Conservation (phyloP, 2,888 invertebrate species). For the Agrenia bidenticulata region DNA sequence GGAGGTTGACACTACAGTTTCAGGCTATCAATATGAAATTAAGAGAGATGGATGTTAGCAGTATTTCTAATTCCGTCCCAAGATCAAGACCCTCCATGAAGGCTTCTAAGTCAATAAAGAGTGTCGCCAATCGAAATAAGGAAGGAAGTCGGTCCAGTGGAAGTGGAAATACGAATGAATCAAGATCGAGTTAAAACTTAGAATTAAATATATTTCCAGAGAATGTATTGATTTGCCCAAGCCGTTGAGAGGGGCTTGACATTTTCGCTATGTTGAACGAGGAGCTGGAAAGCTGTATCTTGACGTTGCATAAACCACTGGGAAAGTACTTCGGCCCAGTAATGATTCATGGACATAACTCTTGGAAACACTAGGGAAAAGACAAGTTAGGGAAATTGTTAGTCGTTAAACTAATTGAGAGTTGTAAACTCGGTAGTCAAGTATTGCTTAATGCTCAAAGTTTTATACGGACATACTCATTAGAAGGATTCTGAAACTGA, state of each 20-base stretch:
- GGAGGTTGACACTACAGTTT: neutral
- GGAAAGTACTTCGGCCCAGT: slow-evolving; percentile 35
- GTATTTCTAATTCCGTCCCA: too few relatives aligned
- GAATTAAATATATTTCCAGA: slow-evolving; percentile 43
- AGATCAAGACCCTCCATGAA: too few relatives aligned
- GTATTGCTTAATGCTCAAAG: too few relatives aligned
- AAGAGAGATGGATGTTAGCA: neutral
- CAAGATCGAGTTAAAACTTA: too few relatives aligned
- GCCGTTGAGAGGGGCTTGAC: slow-evolving; percentile 42
- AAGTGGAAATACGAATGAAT: too few relatives aligned
- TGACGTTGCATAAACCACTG: slow-evolving; percentile 42
- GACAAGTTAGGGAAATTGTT: neutral
- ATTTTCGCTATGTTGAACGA: slow-evolving; percentile 31
- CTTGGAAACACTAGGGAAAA: slow-evolving; percentile 32
- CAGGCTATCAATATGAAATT: neutral
- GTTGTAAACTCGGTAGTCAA: too few relatives aligned
- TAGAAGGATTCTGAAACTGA: slow-evolving; percentile 18
- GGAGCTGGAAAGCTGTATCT: slow-evolving; percentile 37
- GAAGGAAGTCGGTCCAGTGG: too few relatives aligned
- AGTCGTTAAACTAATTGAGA: too few relatives aligned
- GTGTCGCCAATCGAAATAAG: too few relatives aligned
- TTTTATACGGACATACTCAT: slow-evolving; percentile 24
- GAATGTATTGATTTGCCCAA: slow-evolving; percentile 46
- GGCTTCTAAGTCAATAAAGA: too few relatives aligned
- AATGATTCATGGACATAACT: slow-evolving; percentile 26